Conservation (phyloP, 1,140 invertebrate species). For the Zeugodacus cucurbitae region DNA sequence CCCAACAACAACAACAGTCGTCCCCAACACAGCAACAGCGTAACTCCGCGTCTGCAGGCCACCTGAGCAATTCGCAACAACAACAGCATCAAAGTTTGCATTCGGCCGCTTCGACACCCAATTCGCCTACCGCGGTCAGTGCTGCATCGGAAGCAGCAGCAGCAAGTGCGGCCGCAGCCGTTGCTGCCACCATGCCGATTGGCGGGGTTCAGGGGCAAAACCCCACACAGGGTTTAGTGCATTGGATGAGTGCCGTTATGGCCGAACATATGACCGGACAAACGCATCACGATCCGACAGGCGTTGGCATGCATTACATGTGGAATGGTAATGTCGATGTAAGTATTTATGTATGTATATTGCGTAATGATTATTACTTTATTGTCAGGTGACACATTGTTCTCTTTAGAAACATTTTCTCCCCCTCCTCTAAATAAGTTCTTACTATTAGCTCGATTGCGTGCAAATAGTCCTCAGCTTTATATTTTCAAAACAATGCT, state of each 20-base stretch:
- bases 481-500: too few species aligned
- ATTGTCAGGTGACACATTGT: background rate
- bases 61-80: conserved; percentile 22
- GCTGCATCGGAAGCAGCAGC: background rate
- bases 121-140: conserved; percentile 18
- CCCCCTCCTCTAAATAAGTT: too few species aligned
- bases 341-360: conserved; percentile 58
- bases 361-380: background rate
- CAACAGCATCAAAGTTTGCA: conserved; percentile 20
- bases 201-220: conserved; percentile 70
- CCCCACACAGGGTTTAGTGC: conserved; percentile 78
- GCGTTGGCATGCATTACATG: conserved; percentile 75
- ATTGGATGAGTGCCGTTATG: conserved; percentile 86
- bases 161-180: conserved; percentile 38
- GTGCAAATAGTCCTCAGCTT: too few species aligned
- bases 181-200: conserved; percentile 62
- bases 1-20: conserved; percentile 48
- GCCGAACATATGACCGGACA: conserved; percentile 81
- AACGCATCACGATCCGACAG: conserved; percentile 71
- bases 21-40: conserved; percentile 42
- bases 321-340: conserved; percentile 75
- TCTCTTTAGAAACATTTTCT: too few species aligned
- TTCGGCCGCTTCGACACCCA: background rate
- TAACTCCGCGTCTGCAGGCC: background rate
- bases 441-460: too few species aligned